Conservation (phyloP, 2,888 invertebrate genomes). For the Noctua janthe region DNA sequence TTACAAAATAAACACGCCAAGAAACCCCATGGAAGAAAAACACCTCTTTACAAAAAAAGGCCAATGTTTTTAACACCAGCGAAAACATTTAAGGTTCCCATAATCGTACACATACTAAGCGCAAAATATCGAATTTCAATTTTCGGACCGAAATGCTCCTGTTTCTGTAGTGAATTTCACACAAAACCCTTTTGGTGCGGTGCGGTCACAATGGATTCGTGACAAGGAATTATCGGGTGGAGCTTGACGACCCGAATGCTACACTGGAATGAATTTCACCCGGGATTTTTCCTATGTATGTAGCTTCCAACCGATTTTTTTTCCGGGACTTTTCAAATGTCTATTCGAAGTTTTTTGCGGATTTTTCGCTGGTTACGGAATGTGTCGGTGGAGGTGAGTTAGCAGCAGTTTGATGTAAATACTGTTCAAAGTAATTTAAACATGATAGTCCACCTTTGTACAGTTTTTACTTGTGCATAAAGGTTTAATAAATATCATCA, state of each 20-base stretch:
- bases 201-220: slow-evolving; percentile 66
- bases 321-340: slow-evolving; percentile 28
- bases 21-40: slow-evolving; percentile 20
- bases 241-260: slow-evolving; percentile 61
- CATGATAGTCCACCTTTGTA: too few relatives aligned
- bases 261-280: slow-evolving; percentile 61
- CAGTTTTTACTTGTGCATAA: too few relatives aligned
- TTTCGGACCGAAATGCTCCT: slow-evolving; percentile 58
- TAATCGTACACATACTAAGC: slow-evolving; percentile 41
- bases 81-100: slow-evolving; percentile 45
- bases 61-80: slow-evolving; percentile 29
- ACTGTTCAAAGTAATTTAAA: background rate
- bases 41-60: background rate
- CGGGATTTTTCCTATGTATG: slow-evolving; percentile 52
- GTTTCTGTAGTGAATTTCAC: slow-evolving; percentile 50
- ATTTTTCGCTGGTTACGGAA: too few relatives aligned
- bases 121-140: slow-evolving; percentile 70
- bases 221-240: slow-evolving; percentile 72
- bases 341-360: slow-evolving; percentile 13
- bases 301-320: slow-evolving; percentile 31
- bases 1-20: background rate
- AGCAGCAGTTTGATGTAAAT: background rate
- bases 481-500: background rate
- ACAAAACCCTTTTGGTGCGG: slow-evolving; percentile 64
- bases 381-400: too few relatives aligned